These are phyloP conservation scores for Tupiocoris notatus DNA, from an alignment of 2,888 invertebrate genomes.

Conservation along the genomic window DNA sequence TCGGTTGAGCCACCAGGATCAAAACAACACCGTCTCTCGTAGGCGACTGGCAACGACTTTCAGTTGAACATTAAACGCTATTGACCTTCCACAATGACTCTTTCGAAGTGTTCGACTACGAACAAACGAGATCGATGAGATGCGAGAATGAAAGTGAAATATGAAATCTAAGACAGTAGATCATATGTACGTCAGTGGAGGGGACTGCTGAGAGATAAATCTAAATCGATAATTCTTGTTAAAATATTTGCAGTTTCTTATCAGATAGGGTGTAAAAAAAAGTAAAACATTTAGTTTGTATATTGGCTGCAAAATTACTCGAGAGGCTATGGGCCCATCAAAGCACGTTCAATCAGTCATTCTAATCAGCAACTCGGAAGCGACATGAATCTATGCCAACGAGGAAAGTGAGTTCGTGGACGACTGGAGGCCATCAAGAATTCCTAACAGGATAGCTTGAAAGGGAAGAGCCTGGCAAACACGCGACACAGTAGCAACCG, in stretches of 20 bases:
- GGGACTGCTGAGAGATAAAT: no score
- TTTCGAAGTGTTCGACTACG: background rate
- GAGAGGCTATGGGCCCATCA: no score
- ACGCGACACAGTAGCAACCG: background rate
- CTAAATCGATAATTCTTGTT: no score
- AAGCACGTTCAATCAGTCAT: background rate
- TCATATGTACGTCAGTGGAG: no score
- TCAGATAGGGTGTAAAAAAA: no score
- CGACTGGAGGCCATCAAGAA: background rate
- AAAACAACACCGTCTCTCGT: slow-evolving; percentile 12
- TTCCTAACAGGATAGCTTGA: background rate
- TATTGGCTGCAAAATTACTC: no score
- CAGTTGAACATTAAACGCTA: background rate
- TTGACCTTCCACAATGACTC: background rate
- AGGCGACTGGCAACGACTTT: background rate
- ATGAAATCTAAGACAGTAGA: no score
- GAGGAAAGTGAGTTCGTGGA: background rate
- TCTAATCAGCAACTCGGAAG: background rate
- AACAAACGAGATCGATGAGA: background rate
- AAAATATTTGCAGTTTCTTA: no score
- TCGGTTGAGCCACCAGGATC: slow-evolving; percentile 13
- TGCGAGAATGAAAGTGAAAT: no score
- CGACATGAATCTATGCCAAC: background rate
- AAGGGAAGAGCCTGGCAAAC: background rate
- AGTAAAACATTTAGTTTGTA: no score